phyloP scores from a whole-genome alignment of 2,888 invertebrate genomes.

The Ormyrus rosae region DNA sequence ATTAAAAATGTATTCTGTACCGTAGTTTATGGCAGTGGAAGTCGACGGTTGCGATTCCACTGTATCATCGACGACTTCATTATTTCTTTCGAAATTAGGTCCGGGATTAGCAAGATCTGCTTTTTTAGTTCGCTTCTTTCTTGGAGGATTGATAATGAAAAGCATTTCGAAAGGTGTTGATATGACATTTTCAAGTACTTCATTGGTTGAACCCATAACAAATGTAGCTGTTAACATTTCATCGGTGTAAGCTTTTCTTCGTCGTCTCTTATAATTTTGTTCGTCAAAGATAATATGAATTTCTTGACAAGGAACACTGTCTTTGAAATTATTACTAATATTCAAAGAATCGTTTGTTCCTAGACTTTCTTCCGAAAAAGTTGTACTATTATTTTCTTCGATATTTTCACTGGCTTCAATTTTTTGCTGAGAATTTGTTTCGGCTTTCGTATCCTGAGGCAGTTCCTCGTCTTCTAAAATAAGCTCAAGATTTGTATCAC shows the following conservation, averaged over 20 bases:
- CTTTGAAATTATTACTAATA: not conserved
- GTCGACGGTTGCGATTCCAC: too few species aligned
- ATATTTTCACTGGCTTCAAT: not conserved
- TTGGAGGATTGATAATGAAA: constrained; percentile 18
- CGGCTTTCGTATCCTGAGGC: not conserved
- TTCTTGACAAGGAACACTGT: not conserved
- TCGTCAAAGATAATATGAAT: constrained; percentile 18
- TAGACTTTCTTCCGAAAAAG: not conserved
- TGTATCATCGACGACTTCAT: not conserved
- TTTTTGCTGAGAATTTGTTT: not conserved
- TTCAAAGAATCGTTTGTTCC: not conserved
- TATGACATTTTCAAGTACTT: too few species aligned
- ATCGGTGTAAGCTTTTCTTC: constrained; percentile 26
- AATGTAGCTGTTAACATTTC: not conserved
- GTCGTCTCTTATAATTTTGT: constrained; percentile 23
- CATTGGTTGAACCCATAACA: not conserved
- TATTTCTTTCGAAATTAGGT: too few species aligned
- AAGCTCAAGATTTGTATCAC: constrained; percentile 23
- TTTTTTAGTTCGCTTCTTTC: constrained; percentile 5
- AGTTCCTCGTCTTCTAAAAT: constrained; percentile 15
- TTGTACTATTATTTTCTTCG: not conserved
- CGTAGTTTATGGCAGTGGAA: too few species aligned
- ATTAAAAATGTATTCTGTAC: not conserved
- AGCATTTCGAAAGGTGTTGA: constrained; percentile 20
- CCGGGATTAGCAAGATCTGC: not conserved